Percentiles rank a stretch among this genome's conserved stretches.
Conservation (phyloP, 2,888 invertebrate species). For the Drosophila rubida region DNA sequence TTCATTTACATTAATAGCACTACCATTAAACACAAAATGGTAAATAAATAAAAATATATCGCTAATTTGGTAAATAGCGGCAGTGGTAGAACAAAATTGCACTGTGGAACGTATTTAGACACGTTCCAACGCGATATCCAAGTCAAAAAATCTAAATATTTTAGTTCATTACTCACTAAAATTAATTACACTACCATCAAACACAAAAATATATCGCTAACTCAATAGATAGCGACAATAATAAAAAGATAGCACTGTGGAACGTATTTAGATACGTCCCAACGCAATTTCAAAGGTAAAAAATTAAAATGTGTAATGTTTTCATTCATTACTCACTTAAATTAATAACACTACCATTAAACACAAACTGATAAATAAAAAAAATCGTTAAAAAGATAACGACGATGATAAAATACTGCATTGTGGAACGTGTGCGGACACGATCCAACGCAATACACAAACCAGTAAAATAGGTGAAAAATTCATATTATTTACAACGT, state of each 20-base stretch:
- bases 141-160: neutral
- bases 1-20: conserved; percentile 1
- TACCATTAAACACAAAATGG: neutral
- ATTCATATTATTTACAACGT: conserved; percentile 1
- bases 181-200: conserved; percentile 14
- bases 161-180: neutral
- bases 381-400: conserved; percentile 8
- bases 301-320: neutral
- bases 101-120: neutral
- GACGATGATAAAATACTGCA: neutral
- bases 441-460: neutral
- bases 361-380: conserved; percentile 16
- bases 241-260: neutral
- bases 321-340: neutral
- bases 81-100: neutral
- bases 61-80: conserved; percentile 1
- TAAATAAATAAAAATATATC: neutral
- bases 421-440: neutral
- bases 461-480: neutral
- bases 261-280: neutral
- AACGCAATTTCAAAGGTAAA: no score
- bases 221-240: conserved; percentile 1
- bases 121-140: neutral
- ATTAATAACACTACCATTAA: conserved; percentile 16
- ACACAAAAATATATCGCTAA: conserved; percentile 1